A percentile compares a stretch with the other conserved stretches of the same genome.
phyloP scores from a whole-genome alignment of 2,113 vertebrate genomes.

The Dipodomys spectabilis region DNA sequence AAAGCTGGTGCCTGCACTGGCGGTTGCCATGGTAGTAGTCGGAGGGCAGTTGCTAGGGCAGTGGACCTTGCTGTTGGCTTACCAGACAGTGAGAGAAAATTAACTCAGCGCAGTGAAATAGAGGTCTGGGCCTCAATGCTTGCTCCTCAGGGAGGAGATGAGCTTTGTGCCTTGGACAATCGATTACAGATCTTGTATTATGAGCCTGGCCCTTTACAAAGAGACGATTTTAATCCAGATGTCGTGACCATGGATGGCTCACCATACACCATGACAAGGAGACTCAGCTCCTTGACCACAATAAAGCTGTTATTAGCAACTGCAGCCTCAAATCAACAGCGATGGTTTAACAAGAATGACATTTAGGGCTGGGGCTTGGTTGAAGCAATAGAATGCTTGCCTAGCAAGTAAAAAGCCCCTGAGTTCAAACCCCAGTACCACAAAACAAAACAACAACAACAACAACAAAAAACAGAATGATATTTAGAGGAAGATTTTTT shows the following conservation, averaged over 20 bases:
- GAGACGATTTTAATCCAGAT: not conserved
- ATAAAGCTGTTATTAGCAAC: conserved; percentile 1
- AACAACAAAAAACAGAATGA: too few species aligned
- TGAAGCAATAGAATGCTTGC: too few species aligned
- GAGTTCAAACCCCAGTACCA: too few species aligned
- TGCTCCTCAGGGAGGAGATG: not conserved
- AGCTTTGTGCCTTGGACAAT: conserved; percentile 13
- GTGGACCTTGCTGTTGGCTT: conserved; percentile 61
- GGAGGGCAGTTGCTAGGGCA: conserved; percentile 72
- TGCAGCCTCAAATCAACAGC: not conserved
- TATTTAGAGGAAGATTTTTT: conserved; percentile 1
- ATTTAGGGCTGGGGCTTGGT: not conserved
- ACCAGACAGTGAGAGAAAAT: conserved; percentile 47
- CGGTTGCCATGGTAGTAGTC: conserved; percentile 74
- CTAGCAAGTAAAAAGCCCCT: too few species aligned
- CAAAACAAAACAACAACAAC: too few species aligned
- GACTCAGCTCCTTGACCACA: not conserved
- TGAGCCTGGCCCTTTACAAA: not conserved
- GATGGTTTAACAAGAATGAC: not conserved
- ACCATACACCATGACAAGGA: not conserved
- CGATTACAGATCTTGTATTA: not conserved
- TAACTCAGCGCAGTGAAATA: conserved; percentile 34
- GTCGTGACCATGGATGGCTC: not conserved
- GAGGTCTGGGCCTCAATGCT: not conserved
- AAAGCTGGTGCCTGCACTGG: conserved; percentile 39